A percentile compares a stretch with the other conserved stretches of the same genome.
These are phyloP conservation scores for Lepus oiostolus DNA, from an alignment of 2,797 vertebrate species.

Conservation along the genomic window DNA sequence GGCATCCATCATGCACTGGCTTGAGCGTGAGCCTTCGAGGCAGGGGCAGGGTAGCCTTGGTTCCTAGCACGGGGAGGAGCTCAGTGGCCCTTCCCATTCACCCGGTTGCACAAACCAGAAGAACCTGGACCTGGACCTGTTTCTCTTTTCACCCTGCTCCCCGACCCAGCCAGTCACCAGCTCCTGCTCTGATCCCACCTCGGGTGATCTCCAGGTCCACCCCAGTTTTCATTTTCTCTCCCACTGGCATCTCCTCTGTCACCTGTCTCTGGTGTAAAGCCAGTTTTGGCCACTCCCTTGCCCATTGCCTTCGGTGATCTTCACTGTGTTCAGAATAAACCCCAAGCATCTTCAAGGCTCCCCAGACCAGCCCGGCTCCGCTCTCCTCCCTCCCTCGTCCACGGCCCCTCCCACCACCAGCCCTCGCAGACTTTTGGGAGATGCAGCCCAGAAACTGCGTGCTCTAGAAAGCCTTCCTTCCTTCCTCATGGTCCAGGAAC, in stretches of 20 bases:
- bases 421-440: background rate
- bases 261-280: background rate
- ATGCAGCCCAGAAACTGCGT: background rate
- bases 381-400: background rate
- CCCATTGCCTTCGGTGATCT: background rate
- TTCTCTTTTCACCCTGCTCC: background rate
- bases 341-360: background rate
- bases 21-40: background rate
- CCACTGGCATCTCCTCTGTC: background rate
- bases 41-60: background rate
- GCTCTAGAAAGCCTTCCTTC: background rate
- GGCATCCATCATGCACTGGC: background rate
- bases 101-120: background rate
- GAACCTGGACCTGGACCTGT: background rate
- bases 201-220: accelerated
- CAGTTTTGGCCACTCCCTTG: background rate
- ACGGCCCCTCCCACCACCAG: background rate
- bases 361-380: background rate
- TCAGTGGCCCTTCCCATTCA: background rate
- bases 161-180: background rate
- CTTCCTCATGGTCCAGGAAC: background rate
- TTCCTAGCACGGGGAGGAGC: background rate
- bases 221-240: background rate
- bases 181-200: background rate
- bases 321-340: background rate